These are phyloP conservation scores for Plestiodon gilberti DNA, from an alignment of 2,113 vertebrate genomes.

Conservation along the genomic window DNA sequence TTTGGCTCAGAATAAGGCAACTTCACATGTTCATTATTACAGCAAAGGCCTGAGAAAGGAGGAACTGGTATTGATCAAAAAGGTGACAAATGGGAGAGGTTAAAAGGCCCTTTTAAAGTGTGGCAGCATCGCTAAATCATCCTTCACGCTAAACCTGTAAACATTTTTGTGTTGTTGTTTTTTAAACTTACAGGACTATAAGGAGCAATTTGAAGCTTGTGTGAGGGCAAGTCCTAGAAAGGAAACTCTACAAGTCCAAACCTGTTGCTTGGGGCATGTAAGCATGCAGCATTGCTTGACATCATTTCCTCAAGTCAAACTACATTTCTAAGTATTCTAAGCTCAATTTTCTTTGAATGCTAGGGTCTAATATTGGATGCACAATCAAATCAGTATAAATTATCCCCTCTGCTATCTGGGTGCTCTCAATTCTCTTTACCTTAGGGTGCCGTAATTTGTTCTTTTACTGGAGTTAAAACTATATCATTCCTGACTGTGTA, in stretches of 20 bases:
- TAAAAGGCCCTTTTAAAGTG: neutral
- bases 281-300: neutral
- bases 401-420: conserved; percentile 25
- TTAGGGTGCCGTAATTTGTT: conserved; percentile 49
- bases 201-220: neutral
- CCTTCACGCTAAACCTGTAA: neutral
- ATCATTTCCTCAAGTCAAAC: conserved; percentile 22
- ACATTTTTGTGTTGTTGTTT: neutral
- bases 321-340: conserved; percentile 29
- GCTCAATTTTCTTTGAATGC: conserved; percentile 29
- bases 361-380: conserved; percentile 41
- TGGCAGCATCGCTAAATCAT: neutral
- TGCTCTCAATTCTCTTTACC: conserved; percentile 49
- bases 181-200: neutral
- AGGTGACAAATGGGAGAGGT: neutral
- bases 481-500: conserved; percentile 47
- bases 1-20: no score
- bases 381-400: conserved; percentile 52
- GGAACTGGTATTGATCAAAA: neutral
- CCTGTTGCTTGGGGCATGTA: neutral
- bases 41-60: no score
- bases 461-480: conserved; percentile 52
- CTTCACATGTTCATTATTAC: neutral
- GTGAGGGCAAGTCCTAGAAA: neutral
- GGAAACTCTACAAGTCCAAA: neutral